Conservation (phyloP, 2,797 vertebrate genomes). For the Alca torda region DNA sequence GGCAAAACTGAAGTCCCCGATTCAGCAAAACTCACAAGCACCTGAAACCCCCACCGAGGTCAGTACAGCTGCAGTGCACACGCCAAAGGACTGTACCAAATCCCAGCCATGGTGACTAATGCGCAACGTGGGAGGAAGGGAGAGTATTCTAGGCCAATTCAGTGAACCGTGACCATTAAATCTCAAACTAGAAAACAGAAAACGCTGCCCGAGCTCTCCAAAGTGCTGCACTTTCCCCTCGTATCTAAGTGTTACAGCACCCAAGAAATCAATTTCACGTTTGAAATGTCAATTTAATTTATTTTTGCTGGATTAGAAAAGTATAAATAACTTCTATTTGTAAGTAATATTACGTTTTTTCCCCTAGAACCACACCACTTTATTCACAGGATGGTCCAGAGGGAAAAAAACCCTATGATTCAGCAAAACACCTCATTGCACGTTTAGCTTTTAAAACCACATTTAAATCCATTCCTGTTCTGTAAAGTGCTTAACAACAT, state of each 20-base stretch:
- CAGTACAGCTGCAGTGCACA: not conserved
- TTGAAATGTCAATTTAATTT: not conserved
- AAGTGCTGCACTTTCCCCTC: not conserved
- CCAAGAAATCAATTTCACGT: not conserved
- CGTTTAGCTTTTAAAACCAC: not conserved
- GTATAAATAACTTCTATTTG: not conserved
- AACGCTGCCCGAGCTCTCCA: not conserved
- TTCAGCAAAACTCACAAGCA: not conserved
- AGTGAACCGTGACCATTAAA: not conserved
- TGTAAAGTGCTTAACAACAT: not conserved
- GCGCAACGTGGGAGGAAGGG: not conserved
- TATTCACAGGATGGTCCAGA: not conserved
- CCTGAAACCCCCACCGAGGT: not conserved
- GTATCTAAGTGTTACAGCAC: not conserved
- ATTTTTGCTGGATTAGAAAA: not conserved
- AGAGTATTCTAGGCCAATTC: not conserved
- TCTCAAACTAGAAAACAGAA: not conserved
- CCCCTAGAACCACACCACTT: not conserved
- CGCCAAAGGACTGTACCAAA: not conserved
- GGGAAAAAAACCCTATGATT: not conserved
- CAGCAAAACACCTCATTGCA: not conserved
- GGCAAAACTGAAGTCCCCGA: not conserved
- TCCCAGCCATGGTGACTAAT: not conserved
- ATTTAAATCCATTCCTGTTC: not conserved
- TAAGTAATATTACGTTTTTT: not conserved